Evolutionary conservation across 1,140 invertebrate species (phyloP).

Genomic region (Drosophila subobscura): DNA sequence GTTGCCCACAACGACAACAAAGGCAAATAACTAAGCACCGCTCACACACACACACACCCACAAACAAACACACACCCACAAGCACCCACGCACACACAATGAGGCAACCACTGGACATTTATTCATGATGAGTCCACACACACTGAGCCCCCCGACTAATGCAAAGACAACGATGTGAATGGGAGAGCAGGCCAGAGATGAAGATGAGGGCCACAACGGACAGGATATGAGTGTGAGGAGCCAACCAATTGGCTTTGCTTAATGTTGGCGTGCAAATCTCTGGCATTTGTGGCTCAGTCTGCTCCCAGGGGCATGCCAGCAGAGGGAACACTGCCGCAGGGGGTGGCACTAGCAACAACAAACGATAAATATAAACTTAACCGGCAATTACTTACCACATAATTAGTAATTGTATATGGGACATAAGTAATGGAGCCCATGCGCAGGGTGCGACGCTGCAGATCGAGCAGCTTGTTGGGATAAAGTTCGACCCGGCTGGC

Average conservation of each 20-base stretch:
- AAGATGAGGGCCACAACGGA: conserved; percentile 36
- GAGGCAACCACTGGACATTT: conserved; percentile 63
- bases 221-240: neutral
- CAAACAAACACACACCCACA: conserved; percentile 8
- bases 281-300: conserved; percentile 55
- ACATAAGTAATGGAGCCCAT: conserved; percentile 80
- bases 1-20: conserved; percentile 52
- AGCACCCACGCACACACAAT: conserved; percentile 22
- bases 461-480: conserved; percentile 80
- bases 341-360: conserved; percentile 40
- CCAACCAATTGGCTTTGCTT: conserved; percentile 77
- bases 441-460: conserved; percentile 65
- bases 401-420: conserved; percentile 83
- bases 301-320: conserved; percentile 2
- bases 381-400: conserved; percentile 83
- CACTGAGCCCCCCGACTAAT: conserved; percentile 52
- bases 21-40: conserved; percentile 48
- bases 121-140: conserved; percentile 68
- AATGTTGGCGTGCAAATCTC: conserved; percentile 76
- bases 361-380: conserved; percentile 82
- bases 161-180: conserved; percentile 58
- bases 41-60: conserved; percentile 20
- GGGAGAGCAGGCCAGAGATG: conserved; percentile 29
- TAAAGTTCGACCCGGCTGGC: conserved; percentile 74
- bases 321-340: conserved; percentile 7